A percentile compares a stretch with the other conserved stretches of the same genome.
phyloP scores from a whole-genome alignment of 2,888 invertebrate genomes.

The Aporophyla nigra region DNA sequence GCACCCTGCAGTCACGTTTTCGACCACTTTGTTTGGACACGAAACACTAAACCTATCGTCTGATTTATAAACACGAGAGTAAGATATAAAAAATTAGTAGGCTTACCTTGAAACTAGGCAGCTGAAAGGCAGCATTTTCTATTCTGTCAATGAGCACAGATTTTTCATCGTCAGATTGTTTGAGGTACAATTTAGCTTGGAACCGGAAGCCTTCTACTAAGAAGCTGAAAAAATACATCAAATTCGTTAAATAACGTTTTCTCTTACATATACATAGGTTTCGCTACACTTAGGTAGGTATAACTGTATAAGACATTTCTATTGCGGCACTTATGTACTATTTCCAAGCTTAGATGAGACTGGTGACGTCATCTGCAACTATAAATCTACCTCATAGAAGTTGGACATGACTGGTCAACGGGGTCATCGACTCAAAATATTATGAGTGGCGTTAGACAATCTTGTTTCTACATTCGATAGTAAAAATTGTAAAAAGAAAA shows the following conservation, averaged over 20 bases:
- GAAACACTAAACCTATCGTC: neutral
- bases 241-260: neutral
- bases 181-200: constrained; percentile 74
- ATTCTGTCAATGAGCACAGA: constrained; percentile 81
- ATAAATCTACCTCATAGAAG: neutral
- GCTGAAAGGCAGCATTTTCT: constrained; percentile 75
- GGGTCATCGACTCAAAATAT: neutral
- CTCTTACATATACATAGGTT: neutral
- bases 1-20: neutral
- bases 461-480: neutral
- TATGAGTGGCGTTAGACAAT: neutral
- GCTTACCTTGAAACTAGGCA: constrained; percentile 80
- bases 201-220: constrained; percentile 76
- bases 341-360: neutral
- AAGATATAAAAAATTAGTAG: neutral
- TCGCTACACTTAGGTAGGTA: neutral
- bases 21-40: neutral
- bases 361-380: neutral
- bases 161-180: constrained; percentile 79
- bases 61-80: too few relatives aligned
- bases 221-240: constrained; percentile 75
- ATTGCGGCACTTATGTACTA: neutral
- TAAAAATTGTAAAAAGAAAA: too few relatives aligned
- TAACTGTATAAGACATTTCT: neutral
- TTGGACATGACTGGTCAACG: neutral